A percentile compares a stretch with the other conserved stretches of the same genome.
Evolutionary conservation across 2,113 vertebrate species (phyloP).

Genomic region (Hemibagrus wyckioides): DNA sequence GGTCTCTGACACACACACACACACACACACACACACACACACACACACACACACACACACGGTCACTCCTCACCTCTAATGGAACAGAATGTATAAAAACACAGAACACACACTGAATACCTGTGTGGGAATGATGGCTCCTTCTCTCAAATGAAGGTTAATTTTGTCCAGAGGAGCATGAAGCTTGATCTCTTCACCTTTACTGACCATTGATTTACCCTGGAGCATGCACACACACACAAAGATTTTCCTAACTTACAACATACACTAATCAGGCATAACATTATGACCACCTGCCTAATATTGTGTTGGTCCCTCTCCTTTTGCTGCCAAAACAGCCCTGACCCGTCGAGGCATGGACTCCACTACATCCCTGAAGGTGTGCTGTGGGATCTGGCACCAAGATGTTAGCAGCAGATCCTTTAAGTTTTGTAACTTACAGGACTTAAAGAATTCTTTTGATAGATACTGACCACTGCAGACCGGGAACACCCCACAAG

Average conservation of each 20-base stretch:
- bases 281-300: too few relatives aligned
- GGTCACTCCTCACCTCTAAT: not conserved
- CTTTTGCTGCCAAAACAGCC: too few relatives aligned
- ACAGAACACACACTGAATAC: conserved; percentile 61
- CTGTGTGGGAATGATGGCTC: conserved; percentile 80
- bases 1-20: conserved; percentile 70
- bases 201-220: conserved; percentile 76
- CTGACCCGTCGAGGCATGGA: too few relatives aligned
- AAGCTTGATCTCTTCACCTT: conserved; percentile 77
- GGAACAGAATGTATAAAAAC: not conserved
- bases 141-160: conserved; percentile 83
- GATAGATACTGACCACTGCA: too few relatives aligned
- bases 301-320: too few relatives aligned
- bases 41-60: conserved; percentile 20
- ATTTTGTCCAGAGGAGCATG: conserved; percentile 80
- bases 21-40: conserved; percentile 26
- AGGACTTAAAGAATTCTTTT: too few relatives aligned
- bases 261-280: too few relatives aligned
- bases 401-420: too few relatives aligned
- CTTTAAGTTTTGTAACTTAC: too few relatives aligned
- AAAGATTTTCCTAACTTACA: not conserved
- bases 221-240: conserved; percentile 56
- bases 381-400: too few relatives aligned
- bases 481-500: too few relatives aligned
- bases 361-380: too few relatives aligned